These are phyloP conservation scores for Ectropis crepuscularia DNA, from an alignment of 2,888 invertebrate genomes.

Conservation along the genomic window DNA sequence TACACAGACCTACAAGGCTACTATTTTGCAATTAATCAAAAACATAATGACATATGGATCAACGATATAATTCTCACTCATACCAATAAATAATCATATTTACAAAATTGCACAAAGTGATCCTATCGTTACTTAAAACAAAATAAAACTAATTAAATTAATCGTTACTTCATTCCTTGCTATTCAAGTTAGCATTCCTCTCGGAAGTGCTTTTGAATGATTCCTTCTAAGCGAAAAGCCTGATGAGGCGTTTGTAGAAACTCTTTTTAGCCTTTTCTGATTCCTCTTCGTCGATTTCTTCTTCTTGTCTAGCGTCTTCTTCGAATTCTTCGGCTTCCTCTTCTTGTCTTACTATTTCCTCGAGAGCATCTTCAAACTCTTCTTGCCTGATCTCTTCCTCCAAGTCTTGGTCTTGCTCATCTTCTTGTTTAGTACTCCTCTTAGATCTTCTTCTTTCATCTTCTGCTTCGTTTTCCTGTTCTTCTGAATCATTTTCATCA, in stretches of 20 bases:
- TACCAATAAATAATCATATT: constrained; percentile 58
- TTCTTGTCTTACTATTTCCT: constrained; percentile 24
- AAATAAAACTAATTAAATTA: constrained; percentile 43
- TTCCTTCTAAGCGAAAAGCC: constrained; percentile 53
- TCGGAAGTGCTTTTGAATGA: constrained; percentile 53
- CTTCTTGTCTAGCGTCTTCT: constrained; percentile 28
- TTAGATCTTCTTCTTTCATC: constrained; percentile 21
- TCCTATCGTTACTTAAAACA: constrained; percentile 53
- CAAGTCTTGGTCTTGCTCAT: constrained; percentile 23
- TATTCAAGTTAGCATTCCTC: constrained; percentile 60
- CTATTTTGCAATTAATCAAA: background rate
- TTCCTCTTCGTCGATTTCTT: constrained; percentile 35
- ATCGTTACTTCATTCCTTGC: constrained; percentile 41
- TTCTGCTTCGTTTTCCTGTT: constrained; percentile 23
- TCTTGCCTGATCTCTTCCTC: constrained; percentile 31
- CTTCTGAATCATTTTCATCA: constrained; percentile 10
- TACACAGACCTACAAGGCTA: background rate
- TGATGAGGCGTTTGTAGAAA: constrained; percentile 60
- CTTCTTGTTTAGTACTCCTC: constrained; percentile 14
- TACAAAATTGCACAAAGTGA: constrained; percentile 83
- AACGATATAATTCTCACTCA: constrained; percentile 46
- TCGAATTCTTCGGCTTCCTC: constrained; percentile 32
- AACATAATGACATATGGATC: constrained; percentile 28
- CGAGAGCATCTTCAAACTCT: constrained; percentile 22
- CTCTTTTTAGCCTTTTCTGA: constrained; percentile 41